Conservation (phyloP, 2,113 vertebrate species). For the Ondatra zibethicus region DNA sequence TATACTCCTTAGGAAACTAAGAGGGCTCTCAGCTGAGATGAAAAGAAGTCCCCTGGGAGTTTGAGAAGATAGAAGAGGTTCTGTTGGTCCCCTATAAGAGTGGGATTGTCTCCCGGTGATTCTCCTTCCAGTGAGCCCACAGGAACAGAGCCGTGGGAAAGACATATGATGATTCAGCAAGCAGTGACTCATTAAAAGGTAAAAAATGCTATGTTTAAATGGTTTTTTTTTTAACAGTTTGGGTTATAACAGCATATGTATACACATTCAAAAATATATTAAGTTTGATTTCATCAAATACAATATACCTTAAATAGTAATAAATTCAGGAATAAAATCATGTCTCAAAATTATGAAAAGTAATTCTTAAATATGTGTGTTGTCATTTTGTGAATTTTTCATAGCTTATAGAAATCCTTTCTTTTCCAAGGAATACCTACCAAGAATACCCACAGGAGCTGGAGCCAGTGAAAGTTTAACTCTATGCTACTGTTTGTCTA, state of each 20-base stretch:
- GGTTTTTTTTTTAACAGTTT: constrained; percentile 8
- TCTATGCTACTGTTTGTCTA: not conserved
- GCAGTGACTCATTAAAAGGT: not conserved
- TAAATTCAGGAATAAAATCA: not conserved
- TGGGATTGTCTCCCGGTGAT: not conserved
- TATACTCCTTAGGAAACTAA: not conserved
- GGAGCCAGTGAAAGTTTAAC: not conserved
- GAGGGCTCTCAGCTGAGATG: not conserved
- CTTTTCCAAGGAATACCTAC: not conserved
- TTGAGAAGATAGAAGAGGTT: not conserved
- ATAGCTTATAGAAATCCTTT: not conserved
- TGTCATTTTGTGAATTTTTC: not conserved
- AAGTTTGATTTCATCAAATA: not conserved
- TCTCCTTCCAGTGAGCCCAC: not conserved
- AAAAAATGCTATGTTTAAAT: not conserved
- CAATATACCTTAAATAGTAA: not conserved
- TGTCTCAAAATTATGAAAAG: not conserved
- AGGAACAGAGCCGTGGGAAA: not conserved
- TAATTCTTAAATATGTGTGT: not conserved
- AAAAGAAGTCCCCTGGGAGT: not conserved
- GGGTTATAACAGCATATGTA: not conserved
- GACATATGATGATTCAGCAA: not conserved
- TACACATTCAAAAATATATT: not conserved
- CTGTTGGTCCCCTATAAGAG: not conserved
- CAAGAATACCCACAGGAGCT: not conserved